These are phyloP conservation scores for Imbricaverruca yamaguchii DNA, from an alignment of 2,888 invertebrate genomes.

Conservation along the genomic window DNA sequence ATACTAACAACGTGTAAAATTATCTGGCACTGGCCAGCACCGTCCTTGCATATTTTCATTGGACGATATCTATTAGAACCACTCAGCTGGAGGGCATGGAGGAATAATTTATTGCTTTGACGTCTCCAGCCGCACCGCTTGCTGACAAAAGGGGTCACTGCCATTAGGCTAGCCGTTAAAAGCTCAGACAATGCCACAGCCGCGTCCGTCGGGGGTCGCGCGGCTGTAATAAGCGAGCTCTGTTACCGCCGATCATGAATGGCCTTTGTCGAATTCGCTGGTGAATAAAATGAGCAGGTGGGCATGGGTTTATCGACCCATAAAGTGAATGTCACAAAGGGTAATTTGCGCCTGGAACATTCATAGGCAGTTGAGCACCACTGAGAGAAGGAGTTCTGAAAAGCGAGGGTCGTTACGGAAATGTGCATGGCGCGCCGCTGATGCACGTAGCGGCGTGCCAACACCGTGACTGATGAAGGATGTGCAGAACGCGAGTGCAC, in stretches of 20 bases:
- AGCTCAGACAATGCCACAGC: not conserved
- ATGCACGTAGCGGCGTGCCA: too few species aligned
- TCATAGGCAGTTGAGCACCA: not conserved
- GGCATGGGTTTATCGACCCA: not conserved
- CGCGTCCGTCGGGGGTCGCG: not conserved
- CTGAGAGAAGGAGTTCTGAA: not conserved
- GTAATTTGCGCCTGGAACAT: not conserved
- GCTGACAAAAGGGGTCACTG: not conserved
- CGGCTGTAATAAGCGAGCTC: not conserved
- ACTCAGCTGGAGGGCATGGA: not conserved
- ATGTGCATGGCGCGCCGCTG: too few species aligned
- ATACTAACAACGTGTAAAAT: too few species aligned
- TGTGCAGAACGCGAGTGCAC: too few species aligned
- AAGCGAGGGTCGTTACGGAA: not conserved
- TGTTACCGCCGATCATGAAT: not conserved
- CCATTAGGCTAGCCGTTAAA: not conserved
- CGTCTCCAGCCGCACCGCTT: not conserved
- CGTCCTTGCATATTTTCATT: too few species aligned
- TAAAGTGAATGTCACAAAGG: not conserved
- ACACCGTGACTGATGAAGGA: too few species aligned
- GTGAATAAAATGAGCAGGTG: not conserved
- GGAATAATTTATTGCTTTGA: not conserved
- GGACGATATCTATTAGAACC: not conserved
- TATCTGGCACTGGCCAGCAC: too few species aligned
- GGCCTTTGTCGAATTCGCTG: not conserved